Evolutionary conservation across 2,888 invertebrate species (phyloP), one percentile per base, ranked within the genome.

Genomic region (Heliconius hortense): DNA sequence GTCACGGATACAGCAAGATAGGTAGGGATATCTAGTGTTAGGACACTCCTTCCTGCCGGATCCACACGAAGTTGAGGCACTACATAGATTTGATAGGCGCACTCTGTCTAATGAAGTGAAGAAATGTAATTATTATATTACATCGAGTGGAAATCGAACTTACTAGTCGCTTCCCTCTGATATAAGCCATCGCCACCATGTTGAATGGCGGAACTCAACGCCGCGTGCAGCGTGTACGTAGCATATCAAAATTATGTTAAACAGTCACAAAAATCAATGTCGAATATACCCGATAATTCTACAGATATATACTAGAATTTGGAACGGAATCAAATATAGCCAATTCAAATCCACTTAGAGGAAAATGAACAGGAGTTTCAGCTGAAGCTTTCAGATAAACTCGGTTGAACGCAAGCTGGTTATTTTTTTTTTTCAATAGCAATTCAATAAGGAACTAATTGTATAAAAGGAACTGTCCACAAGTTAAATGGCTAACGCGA

Each of bases 401-500:
- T 82, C 81, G 76, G 77, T 77, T 80, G 80, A 83, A 83, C 78
- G 80, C 76, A 75, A 81, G 77, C 79, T 81, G 48, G 48, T 48
- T 7, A 18, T 7, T 18, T 69, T 84, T 85, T n/a, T 86, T 66
- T 39, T 24, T 5, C 66, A 43, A 66, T 66, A 85, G 82, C 83
- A 83, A 86, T 86, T 85, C 87, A 89, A 86, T 88, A 88, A 88
- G 87, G 84, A 83, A 85, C 84, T 90, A 90, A 91, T 91, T 89
- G 88, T 88, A 87, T 88, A 87, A 90, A 87, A 86, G 86, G 86
- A 87, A 86, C 88, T 89, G 89, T 91, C 89, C 88, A 86, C 88
- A 87, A 89, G 89, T 88, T 90, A 88, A 89, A 89, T 86, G 85
- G 86, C 84, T 89, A 91, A 90, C 87, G 85, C 86, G 87, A 89